Percentiles rank a stretch among this genome's conserved stretches.
Evolutionary conservation across 2,113 vertebrate genomes (phyloP).

Genomic region (Gila orcuttii): DNA sequence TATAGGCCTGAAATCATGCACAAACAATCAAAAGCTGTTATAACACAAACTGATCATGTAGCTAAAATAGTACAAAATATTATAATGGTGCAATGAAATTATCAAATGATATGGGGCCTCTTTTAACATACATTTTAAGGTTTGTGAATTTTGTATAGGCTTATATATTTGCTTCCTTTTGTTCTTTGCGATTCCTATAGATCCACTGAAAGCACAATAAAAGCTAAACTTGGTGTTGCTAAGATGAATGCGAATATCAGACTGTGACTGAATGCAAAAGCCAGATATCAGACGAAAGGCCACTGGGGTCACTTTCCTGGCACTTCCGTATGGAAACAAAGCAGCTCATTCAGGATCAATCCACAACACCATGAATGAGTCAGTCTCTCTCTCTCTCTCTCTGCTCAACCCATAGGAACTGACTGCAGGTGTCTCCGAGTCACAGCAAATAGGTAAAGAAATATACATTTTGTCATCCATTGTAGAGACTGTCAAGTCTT

Average conservation of each 20-base stretch:
- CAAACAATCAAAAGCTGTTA: not conserved
- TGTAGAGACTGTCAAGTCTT: not conserved
- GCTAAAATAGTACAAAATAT: not conserved
- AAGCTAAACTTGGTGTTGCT: not conserved
- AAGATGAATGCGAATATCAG: not conserved
- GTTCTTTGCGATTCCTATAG: no score
- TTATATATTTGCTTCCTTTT: no score
- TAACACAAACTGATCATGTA: not conserved
- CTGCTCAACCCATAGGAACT: not conserved
- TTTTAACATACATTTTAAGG: no score
- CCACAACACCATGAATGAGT: slow-evolving; percentile 37
- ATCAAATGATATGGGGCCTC: no score
- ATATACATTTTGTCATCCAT: not conserved
- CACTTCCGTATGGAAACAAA: slow-evolving; percentile 50
- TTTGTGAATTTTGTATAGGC: no score
- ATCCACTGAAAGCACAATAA: not conserved
- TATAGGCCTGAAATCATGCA: not conserved
- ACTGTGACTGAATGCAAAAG: not conserved
- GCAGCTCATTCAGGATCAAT: slow-evolving; percentile 48
- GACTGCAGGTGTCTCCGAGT: slow-evolving; percentile 36
- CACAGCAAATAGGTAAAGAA: not conserved
- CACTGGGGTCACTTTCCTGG: slow-evolving; percentile 20
- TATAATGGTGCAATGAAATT: not conserved
- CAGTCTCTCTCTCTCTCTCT: not conserved
- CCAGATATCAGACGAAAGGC: not conserved